Conservation (phyloP, 2,113 vertebrate genomes). For the Dolichotis patagonum region DNA sequence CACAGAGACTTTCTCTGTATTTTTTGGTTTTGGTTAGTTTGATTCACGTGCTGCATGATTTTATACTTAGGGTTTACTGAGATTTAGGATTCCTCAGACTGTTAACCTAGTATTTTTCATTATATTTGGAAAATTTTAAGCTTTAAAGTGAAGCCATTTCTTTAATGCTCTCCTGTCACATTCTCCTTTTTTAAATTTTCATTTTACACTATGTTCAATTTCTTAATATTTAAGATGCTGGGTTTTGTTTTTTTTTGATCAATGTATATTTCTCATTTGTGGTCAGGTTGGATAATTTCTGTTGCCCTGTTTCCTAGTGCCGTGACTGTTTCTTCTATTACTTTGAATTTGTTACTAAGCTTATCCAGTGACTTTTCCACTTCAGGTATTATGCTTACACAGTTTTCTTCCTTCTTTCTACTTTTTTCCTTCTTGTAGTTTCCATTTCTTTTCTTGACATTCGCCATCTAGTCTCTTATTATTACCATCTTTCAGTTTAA, state of each 20-base stretch:
- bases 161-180: background rate
- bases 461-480: background rate
- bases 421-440: background rate
- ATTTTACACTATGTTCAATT: background rate
- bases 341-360: background rate
- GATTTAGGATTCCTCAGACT: background rate
- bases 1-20: background rate
- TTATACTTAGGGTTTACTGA: background rate
- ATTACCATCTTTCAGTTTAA: background rate
- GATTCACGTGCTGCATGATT: background rate
- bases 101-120: background rate
- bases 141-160: background rate
- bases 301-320: background rate
- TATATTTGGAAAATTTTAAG: background rate
- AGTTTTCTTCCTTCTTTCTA: background rate
- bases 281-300: background rate
- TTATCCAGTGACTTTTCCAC: background rate
- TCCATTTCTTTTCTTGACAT: conserved; percentile 13
- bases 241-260: background rate
- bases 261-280: background rate
- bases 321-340: background rate
- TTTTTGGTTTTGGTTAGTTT: background rate
- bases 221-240: background rate
- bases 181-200: background rate
- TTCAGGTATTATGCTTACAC: background rate